Base-by-base conservation (phyloP, 2,888 invertebrate genomes). In the Micoletzkya japonica region DNA sequence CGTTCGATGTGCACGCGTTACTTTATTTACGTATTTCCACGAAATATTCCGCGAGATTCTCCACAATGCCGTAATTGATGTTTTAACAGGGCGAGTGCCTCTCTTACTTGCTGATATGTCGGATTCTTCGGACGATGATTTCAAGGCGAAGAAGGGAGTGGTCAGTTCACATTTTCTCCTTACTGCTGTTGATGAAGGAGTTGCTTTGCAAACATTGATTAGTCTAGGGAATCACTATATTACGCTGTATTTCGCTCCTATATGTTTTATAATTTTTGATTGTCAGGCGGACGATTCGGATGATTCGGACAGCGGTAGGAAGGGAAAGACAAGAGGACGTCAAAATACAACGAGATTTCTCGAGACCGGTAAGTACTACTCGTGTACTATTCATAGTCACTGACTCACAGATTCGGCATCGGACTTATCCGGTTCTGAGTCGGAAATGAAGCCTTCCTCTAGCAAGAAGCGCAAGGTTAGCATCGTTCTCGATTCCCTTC, bases 121-220 rank as follows among this genome's bases (percentile, higher is more conserved):
- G 6, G 52, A 64, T 10, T 64, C n/a, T 39, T 50, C 50, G 4
- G 64, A 64, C 24, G 52, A 64, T 26, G 52, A 52, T 20, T n/a
- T n/a, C n/a, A 52, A 39, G 36, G 52, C 50, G 64, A 64, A 64
- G 64, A 64, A 64, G 52, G 52, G 52, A 64, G 52, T 34, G 64
- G 64, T 34, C 20, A 2, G 50, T 52, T 30, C 10, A 44, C 10
- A 17, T 44, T 20, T n/a, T n/a, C n/a, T n/a, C n/a, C n/a, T n/a
- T n/a, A n/a, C n/a, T n/a, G n/a, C n/a, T n/a, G n/a, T n/a, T n/a
- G n/a, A n/a, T n/a, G n/a, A n/a, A n/a, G n/a, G n/a, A n/a, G n/a
- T n/a, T n/a, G n/a, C n/a, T n/a, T n/a, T n/a, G n/a, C n/a, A n/a
- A n/a, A n/a, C n/a, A n/a, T n/a, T n/a, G n/a, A n/a, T n/a, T n/a